Percentiles rank a stretch among this genome's conserved stretches.
These are phyloP conservation scores for Drosophila yooni DNA, from an alignment of 2,888 invertebrate genomes.

Conservation along the genomic window DNA sequence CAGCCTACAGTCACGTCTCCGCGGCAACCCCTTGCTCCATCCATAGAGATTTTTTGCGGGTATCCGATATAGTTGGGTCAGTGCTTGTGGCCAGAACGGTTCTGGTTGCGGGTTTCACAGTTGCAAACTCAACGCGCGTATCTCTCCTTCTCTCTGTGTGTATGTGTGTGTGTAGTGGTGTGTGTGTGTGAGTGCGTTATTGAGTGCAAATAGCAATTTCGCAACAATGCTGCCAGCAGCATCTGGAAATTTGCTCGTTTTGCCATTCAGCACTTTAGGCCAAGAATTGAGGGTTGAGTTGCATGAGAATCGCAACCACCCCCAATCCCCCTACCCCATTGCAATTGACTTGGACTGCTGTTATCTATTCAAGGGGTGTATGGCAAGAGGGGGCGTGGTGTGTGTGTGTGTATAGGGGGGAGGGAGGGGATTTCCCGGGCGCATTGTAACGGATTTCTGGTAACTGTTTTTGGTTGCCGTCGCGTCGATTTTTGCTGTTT, in stretches of 20 bases:
- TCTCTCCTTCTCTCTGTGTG: not conserved
- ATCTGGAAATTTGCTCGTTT: constrained; percentile 70
- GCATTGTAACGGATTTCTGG: constrained; percentile 66
- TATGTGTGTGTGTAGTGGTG: not conserved
- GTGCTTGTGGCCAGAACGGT: constrained; percentile 84
- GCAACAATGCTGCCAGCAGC: constrained; percentile 77
- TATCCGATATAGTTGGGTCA: constrained; percentile 84
- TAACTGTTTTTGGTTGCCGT: constrained; percentile 65
- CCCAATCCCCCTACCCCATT: not conserved
- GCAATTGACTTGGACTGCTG: constrained; percentile 61
- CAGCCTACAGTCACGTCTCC: not conserved
- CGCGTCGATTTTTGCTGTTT: constrained; percentile 59
- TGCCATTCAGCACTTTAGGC: constrained; percentile 80
- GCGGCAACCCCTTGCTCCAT: constrained; percentile 1
- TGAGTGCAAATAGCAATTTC: constrained; percentile 84
- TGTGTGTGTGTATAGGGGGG: not conserved
- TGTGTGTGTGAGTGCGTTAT: constrained; percentile 73
- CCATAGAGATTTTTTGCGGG: constrained; percentile 77
- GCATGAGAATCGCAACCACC: constrained; percentile 3
- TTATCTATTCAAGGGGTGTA: constrained; percentile 48
- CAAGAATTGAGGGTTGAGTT: constrained; percentile 56
- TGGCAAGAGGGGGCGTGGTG: not conserved
- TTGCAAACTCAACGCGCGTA: constrained; percentile 32
- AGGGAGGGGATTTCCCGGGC: constrained; percentile 33
- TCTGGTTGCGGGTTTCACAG: constrained; percentile 79